phyloP scores from a whole-genome alignment of 2,113 vertebrate genomes.

The Vicugna pacos region DNA sequence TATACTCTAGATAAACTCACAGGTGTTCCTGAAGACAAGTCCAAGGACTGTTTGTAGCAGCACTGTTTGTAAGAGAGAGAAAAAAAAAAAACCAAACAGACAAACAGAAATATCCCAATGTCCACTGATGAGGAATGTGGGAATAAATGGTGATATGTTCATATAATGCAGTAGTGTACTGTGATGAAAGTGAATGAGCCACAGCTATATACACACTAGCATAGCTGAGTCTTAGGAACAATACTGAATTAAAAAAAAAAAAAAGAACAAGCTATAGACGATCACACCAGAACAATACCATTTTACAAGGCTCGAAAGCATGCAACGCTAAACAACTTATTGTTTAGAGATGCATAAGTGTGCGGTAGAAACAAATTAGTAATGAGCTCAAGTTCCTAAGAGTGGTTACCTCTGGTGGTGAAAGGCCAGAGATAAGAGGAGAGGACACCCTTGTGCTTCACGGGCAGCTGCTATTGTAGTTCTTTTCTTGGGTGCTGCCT shows the following conservation, averaged over 20 bases:
- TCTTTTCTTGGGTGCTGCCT: background rate
- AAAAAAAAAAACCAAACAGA: no score
- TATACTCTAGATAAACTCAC: background rate
- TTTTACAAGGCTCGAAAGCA: slow-evolving; percentile 29
- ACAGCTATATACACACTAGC: background rate
- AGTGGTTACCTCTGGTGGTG: background rate
- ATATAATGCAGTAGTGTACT: background rate
- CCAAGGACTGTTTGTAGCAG: background rate
- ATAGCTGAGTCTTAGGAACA: background rate
- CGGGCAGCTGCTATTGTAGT: background rate
- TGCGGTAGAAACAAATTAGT: background rate
- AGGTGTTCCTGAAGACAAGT: background rate
- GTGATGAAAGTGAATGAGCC: background rate
- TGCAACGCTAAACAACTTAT: background rate
- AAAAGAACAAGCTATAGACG: background rate
- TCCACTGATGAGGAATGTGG: background rate
- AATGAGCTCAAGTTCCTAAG: background rate
- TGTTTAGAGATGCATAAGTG: background rate
- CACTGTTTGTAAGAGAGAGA: background rate
- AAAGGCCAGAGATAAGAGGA: background rate
- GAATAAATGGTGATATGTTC: background rate
- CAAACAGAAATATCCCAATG: background rate
- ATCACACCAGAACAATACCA: background rate
- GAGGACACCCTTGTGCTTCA: background rate
- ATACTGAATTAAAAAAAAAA: background rate